Conservation (phyloP, 2,888 invertebrate species). For the Reticulitermes lucifugus region DNA sequence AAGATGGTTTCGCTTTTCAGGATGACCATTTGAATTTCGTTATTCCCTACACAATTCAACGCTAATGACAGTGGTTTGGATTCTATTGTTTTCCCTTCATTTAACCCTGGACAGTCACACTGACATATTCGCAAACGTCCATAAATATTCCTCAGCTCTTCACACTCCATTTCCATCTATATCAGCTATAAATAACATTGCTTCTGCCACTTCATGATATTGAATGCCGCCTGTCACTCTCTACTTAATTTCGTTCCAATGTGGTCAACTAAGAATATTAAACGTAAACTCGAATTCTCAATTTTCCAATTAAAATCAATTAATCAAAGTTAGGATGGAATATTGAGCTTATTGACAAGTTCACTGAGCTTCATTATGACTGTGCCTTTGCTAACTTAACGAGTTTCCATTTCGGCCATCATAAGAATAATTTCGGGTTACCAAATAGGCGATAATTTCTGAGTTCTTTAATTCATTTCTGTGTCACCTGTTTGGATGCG, state of each 20-base stretch:
- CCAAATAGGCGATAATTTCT: too few species aligned
- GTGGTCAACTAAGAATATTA: conserved; percentile 30
- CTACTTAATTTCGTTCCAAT: conserved; percentile 1
- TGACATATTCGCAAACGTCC: conserved; percentile 7
- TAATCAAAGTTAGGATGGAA: background rate
- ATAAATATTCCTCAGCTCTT: conserved; percentile 35
- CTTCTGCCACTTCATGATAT: background rate
- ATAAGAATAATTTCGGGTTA: too few species aligned
- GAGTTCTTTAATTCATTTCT: too few species aligned
- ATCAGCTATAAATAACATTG: conserved; percentile 25
- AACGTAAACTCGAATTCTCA: conserved; percentile 27
- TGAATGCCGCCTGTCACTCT: conserved; percentile 19
- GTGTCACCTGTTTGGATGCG: too few species aligned
- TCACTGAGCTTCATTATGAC: background rate
- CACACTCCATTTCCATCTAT: conserved; percentile 26
- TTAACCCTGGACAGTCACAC: conserved; percentile 9
- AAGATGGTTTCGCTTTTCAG: too few species aligned
- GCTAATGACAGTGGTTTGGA: conserved; percentile 6
- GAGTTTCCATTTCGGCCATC: too few species aligned
- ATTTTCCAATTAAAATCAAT: conserved; percentile 13
- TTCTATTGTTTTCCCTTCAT: background rate
- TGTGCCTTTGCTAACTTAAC: too few species aligned
- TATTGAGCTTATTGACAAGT: background rate
- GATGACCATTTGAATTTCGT: too few species aligned
- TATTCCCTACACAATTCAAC: too few species aligned